Evolutionary conservation across 2,797 vertebrate species (phyloP).

Genomic region (Hippopotamyrus pictus): DNA sequence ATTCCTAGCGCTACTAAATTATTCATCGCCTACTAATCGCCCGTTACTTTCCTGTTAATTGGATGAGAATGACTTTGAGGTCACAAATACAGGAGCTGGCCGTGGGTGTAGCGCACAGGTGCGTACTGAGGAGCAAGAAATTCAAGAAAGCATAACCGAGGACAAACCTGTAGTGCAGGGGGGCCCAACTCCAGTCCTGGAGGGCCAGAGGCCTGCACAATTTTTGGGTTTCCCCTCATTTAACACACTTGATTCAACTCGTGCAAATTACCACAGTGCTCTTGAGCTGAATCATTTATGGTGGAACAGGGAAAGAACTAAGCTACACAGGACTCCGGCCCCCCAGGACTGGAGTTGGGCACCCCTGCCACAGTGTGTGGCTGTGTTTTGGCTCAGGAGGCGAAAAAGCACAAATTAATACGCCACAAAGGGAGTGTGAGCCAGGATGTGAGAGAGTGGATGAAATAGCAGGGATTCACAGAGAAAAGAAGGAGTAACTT

Average conservation of each 20-base stretch:
- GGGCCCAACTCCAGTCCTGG: too few species aligned
- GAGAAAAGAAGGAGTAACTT: not conserved
- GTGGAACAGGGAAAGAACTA: too few species aligned
- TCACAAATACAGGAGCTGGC: not conserved
- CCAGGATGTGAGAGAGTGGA: not conserved
- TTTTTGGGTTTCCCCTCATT: too few species aligned
- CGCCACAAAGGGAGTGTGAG: not conserved
- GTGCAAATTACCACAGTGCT: too few species aligned
- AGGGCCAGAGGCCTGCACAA: too few species aligned
- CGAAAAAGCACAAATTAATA: not conserved
- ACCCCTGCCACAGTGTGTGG: not conserved
- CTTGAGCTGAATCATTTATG: too few species aligned
- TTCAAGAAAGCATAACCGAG: not conserved
- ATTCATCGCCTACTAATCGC: not conserved
- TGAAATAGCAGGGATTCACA: not conserved
- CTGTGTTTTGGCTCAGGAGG: not conserved
- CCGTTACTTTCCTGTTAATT: not conserved
- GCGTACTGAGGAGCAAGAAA: not conserved
- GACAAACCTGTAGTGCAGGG: too few species aligned
- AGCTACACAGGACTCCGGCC: too few species aligned
- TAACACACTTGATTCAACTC: too few species aligned
- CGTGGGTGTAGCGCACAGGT: not conserved
- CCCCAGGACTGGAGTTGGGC: too few species aligned
- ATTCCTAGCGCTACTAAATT: not conserved
- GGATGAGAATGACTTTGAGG: not conserved